Evolutionary conservation across 2,888 invertebrate species (phyloP), one percentile per base, ranked within the genome.

Genomic region (Melanostoma scalare): DNA sequence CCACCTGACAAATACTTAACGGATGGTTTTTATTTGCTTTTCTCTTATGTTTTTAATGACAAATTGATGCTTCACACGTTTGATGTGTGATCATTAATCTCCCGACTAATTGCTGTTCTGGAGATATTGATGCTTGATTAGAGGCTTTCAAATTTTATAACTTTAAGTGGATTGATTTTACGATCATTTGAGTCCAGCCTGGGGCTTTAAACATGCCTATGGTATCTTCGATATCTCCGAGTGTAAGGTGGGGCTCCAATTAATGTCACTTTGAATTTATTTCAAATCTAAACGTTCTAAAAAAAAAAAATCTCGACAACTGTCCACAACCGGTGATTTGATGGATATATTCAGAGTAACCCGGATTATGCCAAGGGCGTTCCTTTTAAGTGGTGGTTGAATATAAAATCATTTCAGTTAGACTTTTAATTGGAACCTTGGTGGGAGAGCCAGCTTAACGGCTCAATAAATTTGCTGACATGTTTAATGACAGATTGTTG

Each of bases 31-130:
- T 33, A 44, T 36, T 6, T 48, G 46, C 8, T 33, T 48, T 42
- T 56, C 35, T 35, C 46, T 56, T 52, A 36, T 52, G 6, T 40
- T 31, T 30, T 44, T 56, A 36, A 71, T 44, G 63, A 40, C 53
- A 40, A 48, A 46, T 65, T 58, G 44, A 58, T 80, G 65, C 56
- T 73, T 61, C 33, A 53, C 50, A 75, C n/a, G 56, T 4, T 58
- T 68, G 74, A 79, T 60, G 46, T 53, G 60, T 60, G 52, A 65
- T 81, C 75, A 76, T 81, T 42, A 81, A 81, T 81, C 80, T 81
- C 60, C 53, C 42, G 80, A 60, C 65, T 81, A 81, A 81, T 81
- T 81, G 75, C 60, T 31, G 42, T 53, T 60, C 42, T 10, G 50
- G 42, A 38, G 40, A 46, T 42, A 50, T 46, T 42, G 63, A 53